Evolutionary conservation across 1,140 invertebrate genomes (phyloP), one percentile per base, ranked within the genome.

Genomic region (Tribolium castaneum): DNA sequence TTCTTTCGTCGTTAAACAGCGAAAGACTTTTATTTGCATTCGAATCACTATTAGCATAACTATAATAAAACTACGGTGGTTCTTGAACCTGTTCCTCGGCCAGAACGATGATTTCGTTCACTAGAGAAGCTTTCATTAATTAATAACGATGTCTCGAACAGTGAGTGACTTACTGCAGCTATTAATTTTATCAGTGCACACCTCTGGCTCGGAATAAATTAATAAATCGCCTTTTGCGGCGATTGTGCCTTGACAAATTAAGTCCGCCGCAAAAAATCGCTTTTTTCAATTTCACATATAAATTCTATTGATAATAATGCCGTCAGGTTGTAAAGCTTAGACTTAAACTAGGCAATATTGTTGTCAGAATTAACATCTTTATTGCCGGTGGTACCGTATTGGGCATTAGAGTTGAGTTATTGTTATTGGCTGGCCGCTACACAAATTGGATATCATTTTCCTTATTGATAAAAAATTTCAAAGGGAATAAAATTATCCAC

Each of bases 331-430:
- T 78, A 78, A 78, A 78, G 51, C 73, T 25, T 35, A 12, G 12
- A 56, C 71, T 75, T 75, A 78, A 76, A 70, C 16, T 59, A 66
- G 54, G 54, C 25, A 78, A 78, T 78, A 78, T 78, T 78, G 77
- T 71, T 62, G 71, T 78, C 77, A 75, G 62, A 75, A 75, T 70
- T 35, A 78, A 78, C 77, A 78, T 78, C 71, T 78, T 78, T 78
- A 78, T 78, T 75, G 66, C 72, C n/a, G 56, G 52, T 70, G 51
- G 77, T 75, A 72, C 77, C 30, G 70, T 78, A 73, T 74, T 74
- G 66, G 76, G 45, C 34, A 78, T 72, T 66, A 70, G 49, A 50
- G 34, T 70, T 70, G 34, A 77, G 49, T 66, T 77, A 77, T 70
- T 14, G 75, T 77, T 77, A 77, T 77, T 77, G 75, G 71, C 51